Conservation (phyloP, 2,113 vertebrate genomes). For the Mesocricetus auratus region DNA sequence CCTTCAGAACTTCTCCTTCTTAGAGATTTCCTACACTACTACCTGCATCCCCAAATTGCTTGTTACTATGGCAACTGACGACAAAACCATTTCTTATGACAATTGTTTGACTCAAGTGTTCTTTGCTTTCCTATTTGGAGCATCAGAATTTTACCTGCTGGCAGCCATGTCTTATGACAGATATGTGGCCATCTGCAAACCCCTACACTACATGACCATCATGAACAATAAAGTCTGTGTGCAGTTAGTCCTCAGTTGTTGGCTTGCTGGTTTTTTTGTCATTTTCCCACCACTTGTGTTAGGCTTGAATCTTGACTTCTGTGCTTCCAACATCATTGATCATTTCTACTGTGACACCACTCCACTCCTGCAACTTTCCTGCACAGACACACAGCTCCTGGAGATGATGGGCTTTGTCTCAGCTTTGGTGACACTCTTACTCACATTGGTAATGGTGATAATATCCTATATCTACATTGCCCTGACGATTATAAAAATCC, state of each 20-base stretch:
- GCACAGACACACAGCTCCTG: constrained; percentile 62
- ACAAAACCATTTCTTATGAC: constrained; percentile 66
- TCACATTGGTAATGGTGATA: constrained; percentile 64
- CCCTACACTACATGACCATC: constrained; percentile 76
- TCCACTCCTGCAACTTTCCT: constrained; percentile 75
- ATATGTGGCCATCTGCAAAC: constrained; percentile 76
- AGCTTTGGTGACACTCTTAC: constrained; percentile 64
- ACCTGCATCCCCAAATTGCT: constrained; percentile 75
- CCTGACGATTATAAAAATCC: constrained; percentile 65
- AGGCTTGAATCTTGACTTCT: constrained; percentile 71
- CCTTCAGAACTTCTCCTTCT: constrained; percentile 73
- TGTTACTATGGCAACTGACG: constrained; percentile 20
- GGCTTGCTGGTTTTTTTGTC: constrained; percentile 59
- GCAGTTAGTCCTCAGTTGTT: constrained; percentile 57
- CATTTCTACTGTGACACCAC: constrained; percentile 73
- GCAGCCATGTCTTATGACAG: constrained; percentile 74
- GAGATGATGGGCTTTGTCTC: constrained; percentile 71
- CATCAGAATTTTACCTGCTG: constrained; percentile 71
- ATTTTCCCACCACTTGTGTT: constrained; percentile 68
- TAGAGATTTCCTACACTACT: constrained; percentile 73
- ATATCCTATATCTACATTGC: constrained; percentile 65
- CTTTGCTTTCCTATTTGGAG: constrained; percentile 67
- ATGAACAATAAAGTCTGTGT: constrained; percentile 71
- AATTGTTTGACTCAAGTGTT: constrained; percentile 64
- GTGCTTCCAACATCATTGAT: constrained; percentile 63